These are phyloP conservation scores for Cyrtodaria siliqua DNA, from an alignment of 2,888 invertebrate genomes.

Conservation along the genomic window DNA sequence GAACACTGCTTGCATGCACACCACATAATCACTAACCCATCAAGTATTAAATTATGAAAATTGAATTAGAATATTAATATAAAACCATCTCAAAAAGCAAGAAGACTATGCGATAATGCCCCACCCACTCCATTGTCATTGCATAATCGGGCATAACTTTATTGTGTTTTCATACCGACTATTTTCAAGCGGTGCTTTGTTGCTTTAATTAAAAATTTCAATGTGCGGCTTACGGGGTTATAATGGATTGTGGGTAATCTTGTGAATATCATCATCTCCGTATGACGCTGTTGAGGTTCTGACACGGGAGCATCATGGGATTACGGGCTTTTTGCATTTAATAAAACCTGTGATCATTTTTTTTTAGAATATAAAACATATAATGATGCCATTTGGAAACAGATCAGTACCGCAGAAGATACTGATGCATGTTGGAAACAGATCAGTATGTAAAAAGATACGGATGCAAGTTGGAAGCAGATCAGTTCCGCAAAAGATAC, in stretches of 20 bases:
- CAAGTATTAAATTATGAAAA: constrained; percentile 14
- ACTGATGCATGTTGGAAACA: no score
- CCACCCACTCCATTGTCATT: constrained; percentile 61
- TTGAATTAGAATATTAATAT: constrained; percentile 18
- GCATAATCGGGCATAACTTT: constrained; percentile 46
- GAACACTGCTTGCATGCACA: no score
- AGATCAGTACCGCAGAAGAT: no score
- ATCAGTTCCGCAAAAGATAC: no score
- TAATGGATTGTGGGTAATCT: constrained; percentile 17
- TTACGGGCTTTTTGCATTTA: no score
- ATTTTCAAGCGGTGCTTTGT: constrained; percentile 41
- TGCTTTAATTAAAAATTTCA: constrained; percentile 54
- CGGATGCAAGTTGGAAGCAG: no score
- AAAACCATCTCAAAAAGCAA: constrained; percentile 1
- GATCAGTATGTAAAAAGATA: no score
- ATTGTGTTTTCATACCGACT: constrained; percentile 52
- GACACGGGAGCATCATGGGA: no score
- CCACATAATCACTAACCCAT: neutral
- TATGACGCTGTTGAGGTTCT: constrained; percentile 5
- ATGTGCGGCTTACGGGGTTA: constrained; percentile 36
- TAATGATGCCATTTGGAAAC: no score
- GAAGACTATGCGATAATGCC: constrained; percentile 9
- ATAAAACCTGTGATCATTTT: no score
- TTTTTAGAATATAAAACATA: no score
- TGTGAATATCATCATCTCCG: constrained; percentile 1